Conservation (phyloP, 2,797 vertebrate genomes). For the Siniperca scherzeri region DNA sequence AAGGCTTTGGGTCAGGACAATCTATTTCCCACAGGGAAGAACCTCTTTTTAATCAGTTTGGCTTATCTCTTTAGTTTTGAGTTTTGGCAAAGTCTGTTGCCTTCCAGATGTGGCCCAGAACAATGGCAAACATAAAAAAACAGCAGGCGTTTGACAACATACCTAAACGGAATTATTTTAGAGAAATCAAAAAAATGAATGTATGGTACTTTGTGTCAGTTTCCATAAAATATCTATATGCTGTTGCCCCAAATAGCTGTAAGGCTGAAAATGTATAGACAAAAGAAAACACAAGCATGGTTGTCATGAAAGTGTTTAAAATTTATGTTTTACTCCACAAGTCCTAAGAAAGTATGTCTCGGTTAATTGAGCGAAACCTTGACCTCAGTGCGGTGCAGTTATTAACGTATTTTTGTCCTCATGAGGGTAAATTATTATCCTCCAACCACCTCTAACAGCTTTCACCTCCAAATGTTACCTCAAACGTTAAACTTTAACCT, state of each 20-base stretch:
- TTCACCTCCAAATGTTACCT: conserved; percentile 64
- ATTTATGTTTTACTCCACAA: background rate
- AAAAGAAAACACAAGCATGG: background rate
- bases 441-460: conserved; percentile 54
- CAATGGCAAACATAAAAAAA: background rate
- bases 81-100: conserved; percentile 28
- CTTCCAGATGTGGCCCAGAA: conserved; percentile 39
- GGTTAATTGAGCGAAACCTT: conserved; percentile 62
- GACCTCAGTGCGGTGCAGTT: conserved; percentile 44
- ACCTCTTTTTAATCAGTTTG: conserved; percentile 47
- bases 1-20: conserved; percentile 27
- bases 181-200: background rate
- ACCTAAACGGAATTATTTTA: background rate
- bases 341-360: conserved; percentile 15
- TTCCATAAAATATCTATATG: background rate
- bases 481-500: conserved; percentile 73
- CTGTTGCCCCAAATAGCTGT: background rate
- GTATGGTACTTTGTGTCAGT: background rate
- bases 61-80: conserved; percentile 39
- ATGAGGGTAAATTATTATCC: conserved; percentile 79
- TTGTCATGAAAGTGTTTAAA: background rate
- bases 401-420: conserved; percentile 59
- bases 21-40: conserved; percentile 9
- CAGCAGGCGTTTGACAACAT: background rate
- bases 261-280: background rate